These are phyloP conservation scores for Lampris incognitus DNA, from an alignment of 2,113 vertebrate genomes.

Conservation along the genomic window DNA sequence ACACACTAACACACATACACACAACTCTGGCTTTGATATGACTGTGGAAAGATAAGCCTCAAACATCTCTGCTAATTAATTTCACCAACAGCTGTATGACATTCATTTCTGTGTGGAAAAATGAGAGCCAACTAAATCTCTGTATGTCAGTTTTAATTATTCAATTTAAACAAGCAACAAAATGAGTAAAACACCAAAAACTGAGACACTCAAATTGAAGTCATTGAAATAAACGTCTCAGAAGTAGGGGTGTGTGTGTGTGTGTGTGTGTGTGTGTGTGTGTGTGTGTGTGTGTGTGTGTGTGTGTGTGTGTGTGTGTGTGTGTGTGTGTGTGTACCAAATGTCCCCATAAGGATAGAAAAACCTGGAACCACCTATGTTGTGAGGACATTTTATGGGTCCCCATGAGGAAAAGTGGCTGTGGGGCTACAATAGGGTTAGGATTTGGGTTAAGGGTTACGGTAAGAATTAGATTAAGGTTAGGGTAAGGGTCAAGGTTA, in stretches of 20 bases:
- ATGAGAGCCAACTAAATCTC: slow-evolving; percentile 2
- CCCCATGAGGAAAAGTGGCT: no score
- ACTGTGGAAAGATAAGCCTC: not conserved
- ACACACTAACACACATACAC: slow-evolving; percentile 18
- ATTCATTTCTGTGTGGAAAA: slow-evolving; percentile 29
- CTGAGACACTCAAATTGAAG: not conserved
- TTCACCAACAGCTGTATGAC: slow-evolving; percentile 22
- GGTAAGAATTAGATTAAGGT: no score
- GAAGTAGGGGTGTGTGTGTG: no score
- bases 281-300: not conserved
- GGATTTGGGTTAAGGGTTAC: no score
- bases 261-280: not conserved
- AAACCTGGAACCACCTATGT: no score
- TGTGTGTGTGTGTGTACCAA: not conserved
- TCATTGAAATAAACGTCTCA: not conserved
- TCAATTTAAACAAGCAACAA: slow-evolving; percentile 14
- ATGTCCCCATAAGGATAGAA: no score
- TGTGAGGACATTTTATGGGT: no score
- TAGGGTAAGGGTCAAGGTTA: no score
- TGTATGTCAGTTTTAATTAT: not conserved
- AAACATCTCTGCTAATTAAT: slow-evolving; percentile 36
- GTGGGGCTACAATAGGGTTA: not conserved
- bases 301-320: not conserved
- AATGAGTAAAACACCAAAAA: not conserved
- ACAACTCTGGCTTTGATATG: slow-evolving; percentile 5